Evolutionary conservation across 1,140 invertebrate species (phyloP).

Genomic region (Macrocentrus cingulum): DNA sequence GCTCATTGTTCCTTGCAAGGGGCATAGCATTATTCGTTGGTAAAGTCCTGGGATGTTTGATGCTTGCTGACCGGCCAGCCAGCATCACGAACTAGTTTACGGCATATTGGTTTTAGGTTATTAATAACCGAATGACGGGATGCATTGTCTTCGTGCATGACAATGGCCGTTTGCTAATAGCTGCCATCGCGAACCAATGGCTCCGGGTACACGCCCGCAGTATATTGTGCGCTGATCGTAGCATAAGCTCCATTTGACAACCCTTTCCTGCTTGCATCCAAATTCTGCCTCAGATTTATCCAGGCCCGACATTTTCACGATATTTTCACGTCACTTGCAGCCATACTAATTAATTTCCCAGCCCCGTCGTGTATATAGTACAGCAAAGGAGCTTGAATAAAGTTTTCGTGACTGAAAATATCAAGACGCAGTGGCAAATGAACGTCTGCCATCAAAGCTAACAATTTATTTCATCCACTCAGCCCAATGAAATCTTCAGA

Average conservation of each 20-base stretch:
- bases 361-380: too few species aligned
- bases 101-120: constrained; percentile 45
- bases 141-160: constrained; percentile 31
- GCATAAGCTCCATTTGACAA: not conserved
- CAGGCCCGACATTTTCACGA: not conserved
- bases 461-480: too few species aligned
- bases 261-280: not conserved
- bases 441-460: too few species aligned
- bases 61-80: constrained; percentile 6
- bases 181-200: constrained; percentile 17
- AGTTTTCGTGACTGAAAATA: too few species aligned
- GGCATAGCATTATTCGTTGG: too few species aligned
- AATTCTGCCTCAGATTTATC: not conserved
- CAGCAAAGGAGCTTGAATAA: too few species aligned
- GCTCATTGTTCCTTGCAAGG: too few species aligned
- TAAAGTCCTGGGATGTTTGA: too few species aligned
- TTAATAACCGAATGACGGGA: constrained; percentile 36
- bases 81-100: constrained; percentile 18
- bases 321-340: not conserved
- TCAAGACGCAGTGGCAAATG: too few species aligned
- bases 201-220: constrained; percentile 3
- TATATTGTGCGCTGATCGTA: not conserved
- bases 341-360: not conserved
- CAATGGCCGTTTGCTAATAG: constrained; percentile 40
- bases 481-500: too few species aligned